phyloP scores from a whole-genome alignment of 2,888 invertebrate species.

The Brachypalpus laphriformis region DNA sequence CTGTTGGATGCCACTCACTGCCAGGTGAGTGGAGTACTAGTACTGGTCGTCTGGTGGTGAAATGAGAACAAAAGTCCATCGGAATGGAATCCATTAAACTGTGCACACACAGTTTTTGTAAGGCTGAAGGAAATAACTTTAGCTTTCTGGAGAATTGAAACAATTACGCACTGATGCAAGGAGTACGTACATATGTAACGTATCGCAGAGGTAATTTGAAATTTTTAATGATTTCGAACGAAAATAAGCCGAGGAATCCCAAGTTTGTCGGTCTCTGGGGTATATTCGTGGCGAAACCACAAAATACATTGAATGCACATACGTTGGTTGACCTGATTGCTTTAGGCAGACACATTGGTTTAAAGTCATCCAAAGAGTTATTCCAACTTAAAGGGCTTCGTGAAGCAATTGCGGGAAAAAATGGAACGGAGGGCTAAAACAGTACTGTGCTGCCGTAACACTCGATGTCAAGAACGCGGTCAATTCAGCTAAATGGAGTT shows the following conservation, averaged over 20 bases:
- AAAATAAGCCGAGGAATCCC: background rate
- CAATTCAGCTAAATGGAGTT: no score
- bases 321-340: no score
- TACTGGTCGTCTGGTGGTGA: slow-evolving; percentile 7
- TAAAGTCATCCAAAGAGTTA: no score
- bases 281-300: background rate
- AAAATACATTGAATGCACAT: no score
- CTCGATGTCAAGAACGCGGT: no score
- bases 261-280: background rate
- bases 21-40: slow-evolving; percentile 21
- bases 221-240: slow-evolving; percentile 1
- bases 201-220: background rate
- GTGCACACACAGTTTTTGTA: background rate
- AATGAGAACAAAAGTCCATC: slow-evolving; percentile 62
- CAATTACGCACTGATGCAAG: slow-evolving; percentile 52
- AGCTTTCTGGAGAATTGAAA: slow-evolving; percentile 61
- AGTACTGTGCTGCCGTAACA: no score
- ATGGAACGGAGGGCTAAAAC: no score
- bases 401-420: no score
- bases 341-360: no score
- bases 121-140: slow-evolving; percentile 50
- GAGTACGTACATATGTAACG: background rate
- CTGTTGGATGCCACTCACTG: slow-evolving; percentile 36
- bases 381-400: no score
- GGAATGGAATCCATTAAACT: slow-evolving; percentile 63